These are phyloP conservation scores for Metridium senile DNA, from an alignment of 92 coral and sea anemone genomes.

Conservation along the genomic window DNA sequence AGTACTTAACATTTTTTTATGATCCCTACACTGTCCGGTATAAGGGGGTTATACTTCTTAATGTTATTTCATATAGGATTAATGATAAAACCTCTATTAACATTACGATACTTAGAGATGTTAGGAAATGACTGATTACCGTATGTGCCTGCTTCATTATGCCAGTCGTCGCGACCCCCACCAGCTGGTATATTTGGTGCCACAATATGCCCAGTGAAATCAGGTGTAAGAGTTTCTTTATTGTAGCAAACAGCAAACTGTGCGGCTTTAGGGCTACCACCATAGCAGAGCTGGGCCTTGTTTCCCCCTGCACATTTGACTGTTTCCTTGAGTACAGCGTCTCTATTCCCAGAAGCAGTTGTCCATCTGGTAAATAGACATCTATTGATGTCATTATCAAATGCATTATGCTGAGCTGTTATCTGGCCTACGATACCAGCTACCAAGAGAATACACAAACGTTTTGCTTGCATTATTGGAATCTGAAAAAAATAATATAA, in stretches of 20 bases:
- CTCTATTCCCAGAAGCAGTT: constrained; percentile 1
- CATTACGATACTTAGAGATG: too few species aligned
- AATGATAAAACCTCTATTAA: too few species aligned
- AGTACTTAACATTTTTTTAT: too few species aligned
- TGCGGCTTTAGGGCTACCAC: background rate
- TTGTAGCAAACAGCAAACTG: constrained; percentile 45
- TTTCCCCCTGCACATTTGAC: constrained; percentile 17
- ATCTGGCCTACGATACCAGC: background rate
- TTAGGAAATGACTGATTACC: too few species aligned
- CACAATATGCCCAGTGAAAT: constrained; percentile 35
- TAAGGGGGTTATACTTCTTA: too few species aligned
- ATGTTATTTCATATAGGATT: too few species aligned
- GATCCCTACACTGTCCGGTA: too few species aligned
- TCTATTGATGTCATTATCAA: constrained; percentile 36
- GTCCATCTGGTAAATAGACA: constrained; percentile 44
- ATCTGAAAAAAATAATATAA: background rate
- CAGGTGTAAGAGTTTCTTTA: constrained; percentile 25
- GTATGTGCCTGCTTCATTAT: background rate
- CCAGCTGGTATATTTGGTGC: background rate
- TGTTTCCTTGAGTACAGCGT: constrained; percentile 5
- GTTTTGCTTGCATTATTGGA: background rate
- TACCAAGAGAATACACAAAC: background rate
- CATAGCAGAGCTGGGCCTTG: constrained; percentile 20
- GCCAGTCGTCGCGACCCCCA: background rate
- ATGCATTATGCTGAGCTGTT: constrained; percentile 19